Percentiles rank a stretch among this genome's conserved stretches.
These are phyloP conservation scores for Rafetus swinhoei DNA, from an alignment of 2,113 vertebrate genomes.

Conservation along the genomic window DNA sequence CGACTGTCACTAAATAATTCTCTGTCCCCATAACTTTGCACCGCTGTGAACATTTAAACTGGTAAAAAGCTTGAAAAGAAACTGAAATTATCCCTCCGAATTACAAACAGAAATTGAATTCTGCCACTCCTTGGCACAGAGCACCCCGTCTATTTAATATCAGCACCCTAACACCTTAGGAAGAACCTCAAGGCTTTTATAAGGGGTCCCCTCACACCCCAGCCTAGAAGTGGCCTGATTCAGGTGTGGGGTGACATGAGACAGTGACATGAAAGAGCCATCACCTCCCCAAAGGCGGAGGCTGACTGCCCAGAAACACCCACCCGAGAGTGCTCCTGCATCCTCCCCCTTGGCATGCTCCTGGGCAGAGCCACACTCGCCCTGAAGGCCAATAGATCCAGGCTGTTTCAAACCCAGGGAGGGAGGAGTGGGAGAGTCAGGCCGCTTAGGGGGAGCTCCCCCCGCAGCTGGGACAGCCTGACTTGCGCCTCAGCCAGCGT, in stretches of 20 bases:
- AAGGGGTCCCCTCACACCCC: neutral
- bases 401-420: neutral
- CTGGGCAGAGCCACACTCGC: neutral
- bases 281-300: neutral
- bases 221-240: neutral
- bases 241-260: neutral
- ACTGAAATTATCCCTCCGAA: neutral
- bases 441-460: no score
- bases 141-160: neutral
- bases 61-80: neutral
- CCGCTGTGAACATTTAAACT: neutral
- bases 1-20: neutral
- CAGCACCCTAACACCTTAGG: neutral
- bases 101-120: neutral
- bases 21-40: neutral
- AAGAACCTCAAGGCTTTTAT: neutral
- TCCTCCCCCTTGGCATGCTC: neutral
- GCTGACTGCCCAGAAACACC: neutral
- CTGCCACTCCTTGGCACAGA: neutral
- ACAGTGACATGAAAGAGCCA: neutral
- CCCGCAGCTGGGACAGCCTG: no score
- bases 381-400: neutral
- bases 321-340: neutral
- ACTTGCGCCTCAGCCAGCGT: neutral
- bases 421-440: neutral